phyloP scores from a whole-genome alignment of 2,113 vertebrate genomes.

The Macrotus californicus region DNA sequence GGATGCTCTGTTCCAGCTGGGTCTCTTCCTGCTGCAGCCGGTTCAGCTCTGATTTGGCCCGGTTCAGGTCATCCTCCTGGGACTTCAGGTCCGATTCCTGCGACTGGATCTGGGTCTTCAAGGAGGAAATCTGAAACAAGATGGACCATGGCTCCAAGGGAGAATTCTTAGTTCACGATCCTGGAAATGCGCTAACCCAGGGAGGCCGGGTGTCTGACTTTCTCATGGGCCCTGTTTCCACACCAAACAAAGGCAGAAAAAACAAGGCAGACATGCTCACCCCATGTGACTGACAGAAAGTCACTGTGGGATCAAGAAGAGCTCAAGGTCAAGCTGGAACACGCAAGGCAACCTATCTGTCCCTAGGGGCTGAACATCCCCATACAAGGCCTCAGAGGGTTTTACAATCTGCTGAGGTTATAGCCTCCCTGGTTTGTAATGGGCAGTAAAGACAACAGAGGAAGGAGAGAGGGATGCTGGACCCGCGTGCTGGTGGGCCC shows the following conservation, averaged over 20 bases:
- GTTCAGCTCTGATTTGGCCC: constrained; percentile 90
- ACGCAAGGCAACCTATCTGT: neutral
- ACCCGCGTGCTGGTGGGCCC: neutral
- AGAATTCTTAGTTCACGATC: neutral
- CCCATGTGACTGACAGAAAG: neutral
- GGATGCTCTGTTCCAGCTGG: constrained; percentile 95
- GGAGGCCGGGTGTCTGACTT: fast-evolving
- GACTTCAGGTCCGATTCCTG: constrained; percentile 94
- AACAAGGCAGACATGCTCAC: neutral
- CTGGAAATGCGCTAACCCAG: neutral
- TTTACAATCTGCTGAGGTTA: neutral
- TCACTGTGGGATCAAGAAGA: neutral
- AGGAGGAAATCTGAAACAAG: constrained; percentile 88
- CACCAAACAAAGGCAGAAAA: neutral
- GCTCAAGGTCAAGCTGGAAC: neutral
- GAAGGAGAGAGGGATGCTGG: neutral
- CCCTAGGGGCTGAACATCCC: neutral
- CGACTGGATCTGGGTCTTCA: constrained; percentile 94
- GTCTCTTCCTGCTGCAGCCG: constrained; percentile 94
- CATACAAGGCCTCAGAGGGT: neutral
- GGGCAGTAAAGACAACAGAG: neutral
- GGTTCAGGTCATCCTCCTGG: constrained; percentile 94
- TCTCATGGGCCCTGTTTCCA: neutral
- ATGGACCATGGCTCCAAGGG: neutral
- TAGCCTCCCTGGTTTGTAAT: neutral